Evolutionary conservation across 2,888 invertebrate species (phyloP), one percentile per base, ranked within the genome.

Genomic region (Drosophila eohydei): DNA sequence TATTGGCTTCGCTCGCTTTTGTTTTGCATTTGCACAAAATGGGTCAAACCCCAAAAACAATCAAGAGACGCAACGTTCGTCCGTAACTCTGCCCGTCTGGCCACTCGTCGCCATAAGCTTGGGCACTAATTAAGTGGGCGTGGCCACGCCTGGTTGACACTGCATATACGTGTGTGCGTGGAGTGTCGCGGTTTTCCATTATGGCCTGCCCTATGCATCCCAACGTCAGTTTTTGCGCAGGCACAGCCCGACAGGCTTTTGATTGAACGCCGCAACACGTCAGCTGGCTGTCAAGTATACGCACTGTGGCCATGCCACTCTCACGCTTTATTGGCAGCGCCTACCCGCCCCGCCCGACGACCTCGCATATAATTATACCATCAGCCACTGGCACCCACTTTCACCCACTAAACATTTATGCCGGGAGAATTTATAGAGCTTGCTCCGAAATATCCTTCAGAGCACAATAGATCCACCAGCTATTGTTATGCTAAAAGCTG

Each of bases 21-120:
- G 87, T 87, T 86, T 87, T 83, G 80, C 87, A 87, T 89, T 89
- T 60, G 60, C 84, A 71, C 68, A 84, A 89, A 87, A 84, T 84
- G 73, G 84, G 84, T 89, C 84, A 85, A 89, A 87, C 89, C 89
- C 88, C 84, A 89, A 85, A 85, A 87, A 85, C 84, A 85, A 85
- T 85, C 84, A 89, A 75, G 81, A 63, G 69, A 71, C 70, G 61
- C 40, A 55, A 28, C 16, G 26, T 6, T 34, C 16, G 46, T 14
- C 44, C 26, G 30, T 32, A 34, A 11, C 11, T 21, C 14, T 12
- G 44, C 3, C 44, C 1, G 7, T 52, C 63, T 32, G 9, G 32
- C 34, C 48, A 28, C 14, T 41, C 73, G 40, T 54, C 68, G 71
- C 89, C 86, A 86, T 81, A 81, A 86, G 87, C 52, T 50, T 74